These are phyloP conservation scores for Corythornis cristatus DNA, from an alignment of 2,113 vertebrate species.

Conservation along the genomic window DNA sequence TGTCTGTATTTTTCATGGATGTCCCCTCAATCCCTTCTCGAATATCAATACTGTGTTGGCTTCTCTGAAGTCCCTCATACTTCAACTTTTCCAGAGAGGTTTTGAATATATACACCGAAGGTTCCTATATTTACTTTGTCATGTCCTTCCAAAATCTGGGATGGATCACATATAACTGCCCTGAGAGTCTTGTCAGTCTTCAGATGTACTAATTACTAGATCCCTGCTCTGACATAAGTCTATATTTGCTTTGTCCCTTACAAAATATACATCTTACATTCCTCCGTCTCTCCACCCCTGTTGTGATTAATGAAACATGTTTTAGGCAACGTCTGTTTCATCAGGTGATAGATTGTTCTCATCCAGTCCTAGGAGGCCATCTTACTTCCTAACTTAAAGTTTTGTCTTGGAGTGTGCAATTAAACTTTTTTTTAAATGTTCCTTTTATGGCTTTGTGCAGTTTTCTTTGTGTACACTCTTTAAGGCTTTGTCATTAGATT, in stretches of 20 bases:
- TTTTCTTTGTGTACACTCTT: neutral
- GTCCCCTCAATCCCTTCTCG: slow-evolving; percentile 35
- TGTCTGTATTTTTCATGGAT: slow-evolving; percentile 44
- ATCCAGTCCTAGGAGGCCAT: neutral
- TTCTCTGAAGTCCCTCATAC: neutral
- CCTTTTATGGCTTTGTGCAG: neutral
- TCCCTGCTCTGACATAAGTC: slow-evolving; percentile 28
- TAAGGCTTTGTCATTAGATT: neutral
- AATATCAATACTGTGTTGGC: neutral
- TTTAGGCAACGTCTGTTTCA: neutral
- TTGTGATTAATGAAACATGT: slow-evolving; percentile 24
- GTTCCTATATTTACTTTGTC: slow-evolving; percentile 36
- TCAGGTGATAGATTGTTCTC: slow-evolving; percentile 33
- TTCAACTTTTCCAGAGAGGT: neutral
- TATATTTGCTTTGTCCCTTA: slow-evolving; percentile 35
- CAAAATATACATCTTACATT: slow-evolving; percentile 43
- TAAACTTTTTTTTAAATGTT: neutral
- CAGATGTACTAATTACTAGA: slow-evolving; percentile 43
- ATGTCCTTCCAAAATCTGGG: slow-evolving; percentile 30
- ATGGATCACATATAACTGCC: slow-evolving; percentile 4
- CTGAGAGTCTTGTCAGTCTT: slow-evolving; percentile 23
- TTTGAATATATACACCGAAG: neutral
- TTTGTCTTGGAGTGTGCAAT: neutral
- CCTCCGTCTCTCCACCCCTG: neutral
- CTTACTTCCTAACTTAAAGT: neutral